These are phyloP conservation scores for Rhinoraja longicauda DNA, from an alignment of 2,797 vertebrate genomes.

Conservation along the genomic window DNA sequence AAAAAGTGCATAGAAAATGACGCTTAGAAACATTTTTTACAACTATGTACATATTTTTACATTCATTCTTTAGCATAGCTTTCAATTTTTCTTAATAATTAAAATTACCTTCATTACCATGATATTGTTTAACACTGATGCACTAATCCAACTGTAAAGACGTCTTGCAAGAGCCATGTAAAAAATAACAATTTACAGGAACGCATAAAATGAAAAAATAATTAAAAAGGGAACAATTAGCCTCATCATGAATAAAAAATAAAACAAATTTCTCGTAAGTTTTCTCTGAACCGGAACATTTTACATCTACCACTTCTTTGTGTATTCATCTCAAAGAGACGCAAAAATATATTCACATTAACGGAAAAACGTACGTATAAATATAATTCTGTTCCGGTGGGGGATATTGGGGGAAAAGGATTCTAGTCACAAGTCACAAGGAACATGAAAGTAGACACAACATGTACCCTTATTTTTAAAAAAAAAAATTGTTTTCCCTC, in stretches of 20 bases:
- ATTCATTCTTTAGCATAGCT: constrained; percentile 97
- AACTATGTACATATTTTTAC: constrained; percentile 99
- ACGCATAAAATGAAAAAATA: constrained; percentile 34
- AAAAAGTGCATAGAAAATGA: constrained; percentile 99
- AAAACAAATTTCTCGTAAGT: constrained; percentile 33
- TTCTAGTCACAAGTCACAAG: constrained; percentile 35
- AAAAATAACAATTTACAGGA: constrained; percentile 38
- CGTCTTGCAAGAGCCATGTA: constrained; percentile 34
- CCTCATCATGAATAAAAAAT: constrained; percentile 36
- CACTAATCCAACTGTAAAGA: constrained; percentile 52
- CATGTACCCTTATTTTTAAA: constrained; percentile 22
- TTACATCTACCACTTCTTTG: constrained; percentile 36
- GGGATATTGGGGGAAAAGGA: neutral
- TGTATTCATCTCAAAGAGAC: constrained; percentile 36
- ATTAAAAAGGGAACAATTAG: constrained; percentile 32
- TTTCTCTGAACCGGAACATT: constrained; percentile 29
- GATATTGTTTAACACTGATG: constrained; percentile 85
- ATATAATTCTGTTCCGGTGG: constrained; percentile 29
- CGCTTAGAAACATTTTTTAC: constrained; percentile 99
- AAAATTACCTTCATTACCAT: constrained; percentile 83
- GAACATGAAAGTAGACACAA: constrained; percentile 16
- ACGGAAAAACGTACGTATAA: constrained; percentile 38
- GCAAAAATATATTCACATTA: constrained; percentile 39
- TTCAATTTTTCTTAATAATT: constrained; percentile 83
- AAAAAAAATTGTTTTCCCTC: constrained; percentile 13